A percentile compares a stretch with the other conserved stretches of the same genome.
These are phyloP conservation scores for Forficula auricularia DNA, from an alignment of 1,140 invertebrate genomes.

Conservation along the genomic window DNA sequence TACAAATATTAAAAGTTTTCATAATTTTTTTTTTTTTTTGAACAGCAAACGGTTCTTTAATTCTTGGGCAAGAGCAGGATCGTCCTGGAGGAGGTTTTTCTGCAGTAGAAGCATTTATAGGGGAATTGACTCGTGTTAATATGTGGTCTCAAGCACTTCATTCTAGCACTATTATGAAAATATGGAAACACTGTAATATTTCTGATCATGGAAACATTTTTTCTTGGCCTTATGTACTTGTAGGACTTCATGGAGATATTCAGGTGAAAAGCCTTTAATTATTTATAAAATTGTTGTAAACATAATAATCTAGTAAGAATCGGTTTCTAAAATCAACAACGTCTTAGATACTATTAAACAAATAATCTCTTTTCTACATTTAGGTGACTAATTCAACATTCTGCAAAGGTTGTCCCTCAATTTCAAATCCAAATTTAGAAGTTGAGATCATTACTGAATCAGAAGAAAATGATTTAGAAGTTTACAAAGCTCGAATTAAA, in stretches of 20 bases:
- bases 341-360: too few relatives aligned
- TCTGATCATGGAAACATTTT: constrained; percentile 34
- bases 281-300: constrained; percentile 7
- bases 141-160: constrained; percentile 37
- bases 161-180: constrained; percentile 24
- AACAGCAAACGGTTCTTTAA: constrained; percentile 35
- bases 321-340: too few relatives aligned
- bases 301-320: too few relatives aligned
- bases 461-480: too few relatives aligned
- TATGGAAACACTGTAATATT: constrained; percentile 32
- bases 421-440: too few relatives aligned
- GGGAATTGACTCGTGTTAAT: constrained; percentile 38
- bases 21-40: constrained; percentile 18
- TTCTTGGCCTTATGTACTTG: constrained; percentile 41
- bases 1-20: too few relatives aligned
- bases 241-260: constrained; percentile 34
- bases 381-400: constrained; percentile 28
- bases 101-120: constrained; percentile 44
- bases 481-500: constrained; percentile 3
- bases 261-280: constrained; percentile 19
- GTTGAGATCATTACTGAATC: too few relatives aligned
- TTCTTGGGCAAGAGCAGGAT: constrained; percentile 57
- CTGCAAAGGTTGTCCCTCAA: constrained; percentile 30
- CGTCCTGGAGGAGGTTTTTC: constrained; percentile 40
- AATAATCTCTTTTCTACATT: too few relatives aligned